Conservation (phyloP, 2,797 vertebrate genomes). For the Chaetodon trifasciatus region DNA sequence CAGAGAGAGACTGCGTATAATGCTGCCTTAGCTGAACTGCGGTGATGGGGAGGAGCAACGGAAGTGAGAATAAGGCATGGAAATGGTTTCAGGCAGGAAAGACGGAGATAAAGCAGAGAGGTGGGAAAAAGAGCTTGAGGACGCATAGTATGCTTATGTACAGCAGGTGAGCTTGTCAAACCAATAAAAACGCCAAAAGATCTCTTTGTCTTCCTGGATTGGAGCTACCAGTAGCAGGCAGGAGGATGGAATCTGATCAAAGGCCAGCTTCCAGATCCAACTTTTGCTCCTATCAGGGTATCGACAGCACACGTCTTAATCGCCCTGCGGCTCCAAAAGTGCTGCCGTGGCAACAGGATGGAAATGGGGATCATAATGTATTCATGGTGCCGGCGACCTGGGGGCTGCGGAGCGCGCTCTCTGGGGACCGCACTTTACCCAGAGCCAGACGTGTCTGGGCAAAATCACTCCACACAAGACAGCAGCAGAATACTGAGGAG, state of each 20-base stretch:
- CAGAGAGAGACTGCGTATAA: conserved; percentile 71
- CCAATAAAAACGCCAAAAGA: conserved; percentile 63
- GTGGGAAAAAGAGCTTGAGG: conserved; percentile 62
- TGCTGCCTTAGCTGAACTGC: conserved; percentile 82
- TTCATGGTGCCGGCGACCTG: conserved; percentile 99
- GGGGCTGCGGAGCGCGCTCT: conserved; percentile 97
- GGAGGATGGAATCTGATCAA: conserved; percentile 96
- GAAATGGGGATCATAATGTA: conserved; percentile 99
- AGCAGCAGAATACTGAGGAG: conserved; percentile 99
- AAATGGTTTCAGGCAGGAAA: conserved; percentile 74
- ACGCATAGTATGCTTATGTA: conserved; percentile 64
- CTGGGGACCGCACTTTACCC: conserved; percentile 99
- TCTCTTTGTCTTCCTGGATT: conserved; percentile 68
- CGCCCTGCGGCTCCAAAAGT: conserved; percentile 98
- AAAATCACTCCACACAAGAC: conserved; percentile 99
- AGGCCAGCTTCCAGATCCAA: conserved; percentile 95
- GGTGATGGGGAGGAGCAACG: conserved; percentile 76
- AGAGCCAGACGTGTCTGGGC: conserved; percentile 99
- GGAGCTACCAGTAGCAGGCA: conserved; percentile 86
- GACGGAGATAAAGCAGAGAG: conserved; percentile 66
- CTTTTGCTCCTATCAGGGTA: conserved; percentile 98
- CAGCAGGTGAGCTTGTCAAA: conserved; percentile 75
- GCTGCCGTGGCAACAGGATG: conserved; percentile 99
- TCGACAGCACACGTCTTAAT: conserved; percentile 99
- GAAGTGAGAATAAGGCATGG: conserved; percentile 73